These are phyloP conservation scores for Pterophyllum scalare DNA, from an alignment of 2,113 vertebrate genomes.

Conservation along the genomic window DNA sequence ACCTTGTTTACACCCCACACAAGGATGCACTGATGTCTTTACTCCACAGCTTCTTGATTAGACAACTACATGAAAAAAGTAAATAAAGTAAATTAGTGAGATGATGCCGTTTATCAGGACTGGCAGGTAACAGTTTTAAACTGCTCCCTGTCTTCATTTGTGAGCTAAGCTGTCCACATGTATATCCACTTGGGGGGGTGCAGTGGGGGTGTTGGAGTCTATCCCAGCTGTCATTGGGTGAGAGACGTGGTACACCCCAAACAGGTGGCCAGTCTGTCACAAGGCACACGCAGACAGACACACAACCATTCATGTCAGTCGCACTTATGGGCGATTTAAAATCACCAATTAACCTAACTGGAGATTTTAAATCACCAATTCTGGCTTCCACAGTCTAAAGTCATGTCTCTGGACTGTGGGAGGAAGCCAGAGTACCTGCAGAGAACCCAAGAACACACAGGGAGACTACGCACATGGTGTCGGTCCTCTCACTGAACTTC, in stretches of 20 bases:
- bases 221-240: neutral
- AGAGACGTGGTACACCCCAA: neutral
- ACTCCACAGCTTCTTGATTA: neutral
- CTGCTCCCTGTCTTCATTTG: neutral
- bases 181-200: neutral
- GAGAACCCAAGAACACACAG: neutral
- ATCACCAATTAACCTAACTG: neutral
- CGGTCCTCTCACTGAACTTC: too few relatives aligned
- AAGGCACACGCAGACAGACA: neutral
- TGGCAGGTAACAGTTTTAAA: neutral
- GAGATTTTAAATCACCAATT: too few relatives aligned
- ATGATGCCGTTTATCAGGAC: neutral
- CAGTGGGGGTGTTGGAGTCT: neutral
- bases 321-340: neutral
- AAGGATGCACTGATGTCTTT: neutral
- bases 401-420: accelerated
- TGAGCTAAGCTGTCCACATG: too few relatives aligned
- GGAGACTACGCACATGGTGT: neutral
- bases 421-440: neutral
- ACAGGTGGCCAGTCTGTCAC: neutral
- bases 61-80: neutral
- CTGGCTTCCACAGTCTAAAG: neutral
- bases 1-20: neutral
- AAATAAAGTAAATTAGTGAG: neutral
- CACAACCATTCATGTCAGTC: neutral